Evolutionary conservation across 2,797 vertebrate species (phyloP).

Genomic region (Cyprinodon diabolis): DNA sequence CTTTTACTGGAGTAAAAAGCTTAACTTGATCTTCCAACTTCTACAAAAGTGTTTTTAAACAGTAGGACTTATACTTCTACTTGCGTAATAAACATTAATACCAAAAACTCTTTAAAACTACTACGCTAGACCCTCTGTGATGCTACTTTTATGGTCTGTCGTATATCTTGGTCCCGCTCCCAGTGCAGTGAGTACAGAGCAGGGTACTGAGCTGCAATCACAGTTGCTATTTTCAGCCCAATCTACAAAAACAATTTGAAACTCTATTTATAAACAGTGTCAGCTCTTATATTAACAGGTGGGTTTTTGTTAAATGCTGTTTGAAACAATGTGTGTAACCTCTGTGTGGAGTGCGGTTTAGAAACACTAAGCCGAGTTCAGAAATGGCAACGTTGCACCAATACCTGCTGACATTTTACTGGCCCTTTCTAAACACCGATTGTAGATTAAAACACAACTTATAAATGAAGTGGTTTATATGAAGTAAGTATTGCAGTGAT

Average conservation of each 20-base stretch:
- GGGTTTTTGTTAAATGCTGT: not conserved
- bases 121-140: no score
- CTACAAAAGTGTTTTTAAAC: no score
- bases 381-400: not conserved
- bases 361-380: not conserved
- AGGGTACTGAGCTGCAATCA: not conserved
- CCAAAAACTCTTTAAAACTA: no score
- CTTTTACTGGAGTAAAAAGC: no score
- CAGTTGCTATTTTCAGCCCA: not conserved
- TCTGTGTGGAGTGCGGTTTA: not conserved
- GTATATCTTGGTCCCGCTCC: not conserved
- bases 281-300: not conserved
- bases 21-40: no score
- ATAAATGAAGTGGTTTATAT: not conserved
- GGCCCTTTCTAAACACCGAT: not conserved
- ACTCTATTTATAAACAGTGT: not conserved
- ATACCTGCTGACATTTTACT: not conserved
- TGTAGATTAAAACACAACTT: not conserved
- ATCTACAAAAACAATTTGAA: not conserved
- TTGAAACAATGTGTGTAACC: constrained; percentile 1
- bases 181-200: not conserved
- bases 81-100: no score
- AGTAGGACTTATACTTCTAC: no score
- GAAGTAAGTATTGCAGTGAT: not conserved
- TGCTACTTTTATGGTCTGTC: not conserved